Percentiles rank a stretch among this genome's conserved stretches.
Conservation (phyloP, 2,797 vertebrate genomes). For the Syngnathus acus region DNA sequence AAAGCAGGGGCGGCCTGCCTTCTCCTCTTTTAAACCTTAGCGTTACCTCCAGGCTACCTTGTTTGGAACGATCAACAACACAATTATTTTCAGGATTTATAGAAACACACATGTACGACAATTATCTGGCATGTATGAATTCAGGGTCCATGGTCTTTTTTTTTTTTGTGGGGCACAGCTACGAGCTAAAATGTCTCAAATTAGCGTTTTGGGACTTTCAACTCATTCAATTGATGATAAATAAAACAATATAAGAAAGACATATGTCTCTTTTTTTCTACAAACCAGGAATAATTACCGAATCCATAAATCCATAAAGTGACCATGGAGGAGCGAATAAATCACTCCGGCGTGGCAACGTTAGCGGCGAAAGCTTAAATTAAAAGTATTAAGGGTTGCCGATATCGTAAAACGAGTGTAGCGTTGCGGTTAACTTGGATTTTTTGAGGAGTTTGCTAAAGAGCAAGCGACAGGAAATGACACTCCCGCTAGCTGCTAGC, state of each 20-base stretch:
- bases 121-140: neutral
- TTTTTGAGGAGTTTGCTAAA: slow-evolving; percentile 19
- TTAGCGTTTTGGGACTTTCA: neutral
- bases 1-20: slow-evolving; percentile 25
- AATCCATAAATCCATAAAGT: slow-evolving; percentile 21
- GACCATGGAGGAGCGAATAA: slow-evolving; percentile 11
- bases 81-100: neutral
- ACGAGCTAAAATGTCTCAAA: too few relatives aligned
- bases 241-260: neutral
- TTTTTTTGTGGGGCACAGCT: neutral
- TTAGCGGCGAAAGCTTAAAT: neutral
- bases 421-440: neutral
- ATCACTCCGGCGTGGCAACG: neutral
- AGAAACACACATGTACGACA: neutral
- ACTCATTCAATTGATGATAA: neutral
- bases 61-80: neutral
- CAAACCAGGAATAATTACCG: slow-evolving; percentile 3
- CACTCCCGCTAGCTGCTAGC: slow-evolving; percentile 49
- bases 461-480: slow-evolving; percentile 60
- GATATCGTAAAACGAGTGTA: neutral
- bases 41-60: slow-evolving; percentile 20
- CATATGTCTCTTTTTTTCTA: neutral
- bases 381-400: neutral
- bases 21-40: slow-evolving; percentile 19
- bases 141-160: neutral